A percentile compares a stretch with the other conserved stretches of the same genome.
phyloP scores from a whole-genome alignment of 1,140 invertebrate genomes.

The Elymnias hypermnestra region DNA sequence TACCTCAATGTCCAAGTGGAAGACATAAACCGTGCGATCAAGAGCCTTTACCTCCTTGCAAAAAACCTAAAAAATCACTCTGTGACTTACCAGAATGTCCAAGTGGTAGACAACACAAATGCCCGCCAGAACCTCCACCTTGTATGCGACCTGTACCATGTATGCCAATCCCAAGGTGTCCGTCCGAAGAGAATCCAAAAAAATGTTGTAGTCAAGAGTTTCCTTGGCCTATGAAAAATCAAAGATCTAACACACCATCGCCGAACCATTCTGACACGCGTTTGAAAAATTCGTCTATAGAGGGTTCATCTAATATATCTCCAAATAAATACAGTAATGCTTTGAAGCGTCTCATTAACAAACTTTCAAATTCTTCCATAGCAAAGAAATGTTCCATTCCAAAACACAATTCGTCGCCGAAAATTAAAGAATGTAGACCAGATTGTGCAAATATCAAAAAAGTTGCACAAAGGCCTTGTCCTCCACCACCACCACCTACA shows the following conservation, averaged over 20 bases:
- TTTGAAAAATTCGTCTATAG: slow-evolving; percentile 6
- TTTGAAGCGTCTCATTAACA: slow-evolving; percentile 5
- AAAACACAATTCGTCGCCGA: too few relatives aligned
- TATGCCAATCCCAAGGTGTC: too few relatives aligned
- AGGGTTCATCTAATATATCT: slow-evolving; percentile 1
- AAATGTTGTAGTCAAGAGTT: slow-evolving; percentile 9
- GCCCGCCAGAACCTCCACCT: too few relatives aligned
- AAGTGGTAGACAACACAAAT: too few relatives aligned
- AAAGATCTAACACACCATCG: slow-evolving; percentile 13
- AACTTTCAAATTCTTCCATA: slow-evolving; percentile 5
- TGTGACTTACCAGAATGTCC: too few relatives aligned
- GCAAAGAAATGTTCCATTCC: background rate
- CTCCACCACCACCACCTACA: slow-evolving; percentile 15
- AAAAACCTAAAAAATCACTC: too few relatives aligned
- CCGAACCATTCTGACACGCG: slow-evolving; percentile 14
- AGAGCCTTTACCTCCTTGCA: background rate
- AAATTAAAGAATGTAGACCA: slow-evolving; percentile 20
- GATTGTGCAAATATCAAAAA: slow-evolving; percentile 22
- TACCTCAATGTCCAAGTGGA: background rate
- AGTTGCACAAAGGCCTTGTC: background rate
- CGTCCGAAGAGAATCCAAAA: background rate
- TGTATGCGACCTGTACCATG: too few relatives aligned
- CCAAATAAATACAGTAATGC: slow-evolving; percentile 2
- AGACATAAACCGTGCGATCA: background rate
- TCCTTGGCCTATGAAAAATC: slow-evolving; percentile 14